phyloP scores from a whole-genome alignment of 2,888 invertebrate genomes.

The Latrodectus hesperus region DNA sequence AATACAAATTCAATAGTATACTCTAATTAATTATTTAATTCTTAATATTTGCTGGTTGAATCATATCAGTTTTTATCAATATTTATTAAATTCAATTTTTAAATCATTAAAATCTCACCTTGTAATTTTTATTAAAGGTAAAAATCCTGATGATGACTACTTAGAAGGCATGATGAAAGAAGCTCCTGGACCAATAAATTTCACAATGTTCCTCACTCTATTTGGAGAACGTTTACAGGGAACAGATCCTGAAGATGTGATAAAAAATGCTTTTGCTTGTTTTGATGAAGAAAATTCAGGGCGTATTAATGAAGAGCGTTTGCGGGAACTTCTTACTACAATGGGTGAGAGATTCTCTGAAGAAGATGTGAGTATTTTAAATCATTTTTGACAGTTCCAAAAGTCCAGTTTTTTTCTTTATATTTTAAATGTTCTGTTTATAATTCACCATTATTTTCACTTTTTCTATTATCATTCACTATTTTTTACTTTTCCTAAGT shows the following conservation, averaged over 20 bases:
- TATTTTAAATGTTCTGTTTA: no score
- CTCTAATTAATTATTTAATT: no score
- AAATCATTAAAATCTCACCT: no score
- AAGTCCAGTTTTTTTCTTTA: no score
- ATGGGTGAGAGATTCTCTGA: slow-evolving; percentile 95
- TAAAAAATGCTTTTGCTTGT: slow-evolving; percentile 99
- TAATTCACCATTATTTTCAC: no score
- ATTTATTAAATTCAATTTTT: no score
- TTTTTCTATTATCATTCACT: no score
- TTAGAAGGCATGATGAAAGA: slow-evolving; percentile 99
- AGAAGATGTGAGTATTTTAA: slow-evolving; percentile 82
- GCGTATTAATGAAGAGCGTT: slow-evolving; percentile 92
- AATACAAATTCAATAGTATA: no score
- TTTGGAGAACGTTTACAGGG: slow-evolving; percentile 99
- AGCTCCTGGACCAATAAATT: slow-evolving; percentile 98
- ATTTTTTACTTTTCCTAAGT: no score
- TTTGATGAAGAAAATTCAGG: slow-evolving; percentile 98
- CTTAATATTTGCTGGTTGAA: no score
- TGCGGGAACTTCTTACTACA: slow-evolving; percentile 94
- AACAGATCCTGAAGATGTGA: slow-evolving; percentile 99
- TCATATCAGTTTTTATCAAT: no score
- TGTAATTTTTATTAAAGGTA: slow-evolving; percentile 79
- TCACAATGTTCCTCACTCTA: slow-evolving; percentile 98
- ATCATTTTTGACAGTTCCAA: no score
- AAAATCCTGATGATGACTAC: slow-evolving; percentile 96